Evolutionary conservation across 2,113 vertebrate genomes (phyloP).

Genomic region (Anser cygnoides): DNA sequence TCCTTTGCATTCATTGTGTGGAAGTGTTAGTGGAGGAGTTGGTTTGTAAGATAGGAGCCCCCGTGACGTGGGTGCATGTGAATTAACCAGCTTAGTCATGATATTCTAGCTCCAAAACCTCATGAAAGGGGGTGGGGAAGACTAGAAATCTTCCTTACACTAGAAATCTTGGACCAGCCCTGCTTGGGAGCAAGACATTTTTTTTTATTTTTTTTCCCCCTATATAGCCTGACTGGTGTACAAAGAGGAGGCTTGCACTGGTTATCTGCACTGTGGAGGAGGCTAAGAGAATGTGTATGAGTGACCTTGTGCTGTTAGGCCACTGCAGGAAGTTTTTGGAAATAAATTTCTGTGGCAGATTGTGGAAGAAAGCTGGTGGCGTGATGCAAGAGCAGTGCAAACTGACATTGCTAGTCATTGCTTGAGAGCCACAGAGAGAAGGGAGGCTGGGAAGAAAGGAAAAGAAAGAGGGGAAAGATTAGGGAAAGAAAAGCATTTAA

Average conservation of each 20-base stretch:
- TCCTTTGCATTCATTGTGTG: background rate
- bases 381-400: background rate
- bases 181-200: background rate
- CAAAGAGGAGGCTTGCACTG: background rate
- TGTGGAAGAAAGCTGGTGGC: background rate
- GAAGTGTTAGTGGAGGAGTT: background rate
- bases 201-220: background rate
- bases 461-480: background rate
- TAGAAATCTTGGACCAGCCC: background rate
- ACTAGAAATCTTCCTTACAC: background rate
- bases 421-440: background rate
- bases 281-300: background rate
- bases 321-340: background rate
- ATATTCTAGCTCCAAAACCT: background rate
- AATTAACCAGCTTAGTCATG: background rate
- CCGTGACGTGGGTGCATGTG: background rate
- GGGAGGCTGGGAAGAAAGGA: background rate
- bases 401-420: background rate
- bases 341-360: background rate
- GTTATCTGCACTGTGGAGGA: background rate
- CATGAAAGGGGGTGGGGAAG: background rate
- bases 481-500: background rate
- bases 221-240: background rate
- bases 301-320: slow-evolving; percentile 22
- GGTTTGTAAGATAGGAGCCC: background rate